Conservation (phyloP, 2,113 vertebrate genomes). For the Scolopax mira region DNA sequence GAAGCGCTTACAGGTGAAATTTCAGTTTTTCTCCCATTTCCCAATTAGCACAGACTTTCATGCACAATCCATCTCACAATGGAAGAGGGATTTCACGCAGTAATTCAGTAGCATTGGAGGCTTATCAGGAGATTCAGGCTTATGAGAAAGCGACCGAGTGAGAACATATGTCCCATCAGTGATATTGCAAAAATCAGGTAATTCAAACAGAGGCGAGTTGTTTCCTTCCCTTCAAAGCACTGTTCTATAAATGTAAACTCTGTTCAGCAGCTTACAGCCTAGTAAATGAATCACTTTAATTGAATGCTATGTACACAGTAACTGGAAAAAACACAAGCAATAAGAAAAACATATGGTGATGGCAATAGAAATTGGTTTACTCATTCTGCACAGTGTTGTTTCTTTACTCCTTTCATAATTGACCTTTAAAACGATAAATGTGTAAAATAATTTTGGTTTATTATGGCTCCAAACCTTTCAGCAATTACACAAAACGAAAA, state of each 20-base stretch:
- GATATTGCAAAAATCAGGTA: conserved; percentile 81
- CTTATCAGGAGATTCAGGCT: conserved; percentile 66
- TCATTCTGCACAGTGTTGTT: conserved; percentile 73
- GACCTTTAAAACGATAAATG: conserved; percentile 91
- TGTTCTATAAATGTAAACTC: conserved; percentile 78
- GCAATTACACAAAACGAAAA: conserved; percentile 96
- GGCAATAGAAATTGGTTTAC: conserved; percentile 84
- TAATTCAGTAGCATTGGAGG: not conserved
- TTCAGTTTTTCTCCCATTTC: not conserved
- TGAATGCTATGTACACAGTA: conserved; percentile 90
- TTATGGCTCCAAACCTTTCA: conserved; percentile 91
- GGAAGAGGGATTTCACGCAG: not conserved
- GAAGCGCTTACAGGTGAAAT: not conserved
- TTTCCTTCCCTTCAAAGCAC: conserved; percentile 75
- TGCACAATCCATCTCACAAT: not conserved
- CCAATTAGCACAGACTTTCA: not conserved
- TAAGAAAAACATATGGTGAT: conserved; percentile 86
- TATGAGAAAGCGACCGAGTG: conserved; percentile 74
- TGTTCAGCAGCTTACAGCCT: conserved; percentile 68
- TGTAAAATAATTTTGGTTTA: conserved; percentile 94
- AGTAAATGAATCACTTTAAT: conserved; percentile 92
- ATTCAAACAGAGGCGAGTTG: conserved; percentile 85
- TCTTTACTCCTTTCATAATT: conserved; percentile 90
- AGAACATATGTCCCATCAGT: conserved; percentile 86
- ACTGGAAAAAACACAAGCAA: conserved; percentile 83